Evolutionary conservation across 1,140 invertebrate species (phyloP).

Genomic region (Epicauta chinensis): DNA sequence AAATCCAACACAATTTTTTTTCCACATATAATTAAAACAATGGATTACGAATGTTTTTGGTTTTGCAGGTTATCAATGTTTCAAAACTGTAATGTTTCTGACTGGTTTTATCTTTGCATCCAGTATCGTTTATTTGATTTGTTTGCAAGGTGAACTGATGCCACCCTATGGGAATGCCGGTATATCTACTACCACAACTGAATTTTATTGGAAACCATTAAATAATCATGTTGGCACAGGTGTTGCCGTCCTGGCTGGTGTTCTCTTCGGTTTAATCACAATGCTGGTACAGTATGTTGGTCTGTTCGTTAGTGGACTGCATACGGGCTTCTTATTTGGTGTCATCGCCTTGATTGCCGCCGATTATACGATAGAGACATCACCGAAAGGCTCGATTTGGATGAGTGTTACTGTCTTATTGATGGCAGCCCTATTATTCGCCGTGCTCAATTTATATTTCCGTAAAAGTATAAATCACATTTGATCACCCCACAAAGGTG

Average conservation of each 20-base stretch:
- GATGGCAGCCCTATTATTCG: conserved; percentile 60
- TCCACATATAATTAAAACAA: too few species aligned
- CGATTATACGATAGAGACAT: conserved; percentile 50
- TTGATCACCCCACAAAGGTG: neutral
- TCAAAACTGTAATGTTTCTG: conserved; percentile 84
- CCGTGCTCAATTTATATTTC: conserved; percentile 66
- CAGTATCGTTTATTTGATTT: conserved; percentile 71
- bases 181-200: too few species aligned
- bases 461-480: conserved; percentile 53
- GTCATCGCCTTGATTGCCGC: conserved; percentile 52
- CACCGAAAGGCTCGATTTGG: conserved; percentile 52
- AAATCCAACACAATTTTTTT: too few species aligned
- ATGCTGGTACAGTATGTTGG: conserved; percentile 79
- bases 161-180: conserved; percentile 68
- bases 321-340: conserved; percentile 63
- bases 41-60: neutral
- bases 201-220: too few species aligned
- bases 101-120: conserved; percentile 82
- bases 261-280: conserved; percentile 73
- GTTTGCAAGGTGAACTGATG: conserved; percentile 66
- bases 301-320: conserved; percentile 76
- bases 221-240: conserved; percentile 46
- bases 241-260: conserved; percentile 64
- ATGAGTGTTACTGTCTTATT: conserved; percentile 62
- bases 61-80: conserved; percentile 76